Percentiles rank a stretch among this genome's conserved stretches.
phyloP scores from a whole-genome alignment of 1,140 invertebrate species.

The Neodiprion virginianus region DNA sequence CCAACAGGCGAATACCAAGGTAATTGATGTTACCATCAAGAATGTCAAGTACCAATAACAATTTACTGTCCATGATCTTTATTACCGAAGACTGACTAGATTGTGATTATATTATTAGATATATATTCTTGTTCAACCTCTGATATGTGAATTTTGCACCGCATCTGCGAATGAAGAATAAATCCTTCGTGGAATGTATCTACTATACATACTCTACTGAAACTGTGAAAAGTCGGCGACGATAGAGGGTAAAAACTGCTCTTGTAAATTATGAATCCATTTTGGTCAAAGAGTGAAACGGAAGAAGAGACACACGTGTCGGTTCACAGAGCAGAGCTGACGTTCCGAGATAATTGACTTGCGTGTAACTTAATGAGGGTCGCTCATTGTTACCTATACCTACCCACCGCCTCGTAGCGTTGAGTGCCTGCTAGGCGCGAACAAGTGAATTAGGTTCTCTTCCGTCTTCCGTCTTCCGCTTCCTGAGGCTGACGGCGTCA shows the following conservation, averaged over 20 bases:
- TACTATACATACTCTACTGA: too few species aligned
- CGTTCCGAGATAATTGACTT: neutral
- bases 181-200: too few species aligned
- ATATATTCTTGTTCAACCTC: neutral
- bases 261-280: too few species aligned
- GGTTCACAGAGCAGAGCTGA: neutral
- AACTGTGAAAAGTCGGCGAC: too few species aligned
- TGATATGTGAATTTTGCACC: too few species aligned
- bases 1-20: neutral
- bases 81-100: neutral
- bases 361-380: neutral
- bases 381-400: neutral
- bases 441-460: slow-evolving; percentile 1
- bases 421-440: slow-evolving; percentile 1
- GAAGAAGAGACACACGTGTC: neutral
- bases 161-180: too few species aligned
- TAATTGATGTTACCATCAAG: slow-evolving; percentile 3
- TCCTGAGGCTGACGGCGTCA: neutral
- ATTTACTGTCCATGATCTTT: neutral
- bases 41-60: neutral
- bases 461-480: neutral
- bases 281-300: neutral
- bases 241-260: too few species aligned
- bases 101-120: neutral
- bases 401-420: neutral